phyloP scores from a whole-genome alignment of 2,113 vertebrate genomes.

The Rattus rattus region DNA sequence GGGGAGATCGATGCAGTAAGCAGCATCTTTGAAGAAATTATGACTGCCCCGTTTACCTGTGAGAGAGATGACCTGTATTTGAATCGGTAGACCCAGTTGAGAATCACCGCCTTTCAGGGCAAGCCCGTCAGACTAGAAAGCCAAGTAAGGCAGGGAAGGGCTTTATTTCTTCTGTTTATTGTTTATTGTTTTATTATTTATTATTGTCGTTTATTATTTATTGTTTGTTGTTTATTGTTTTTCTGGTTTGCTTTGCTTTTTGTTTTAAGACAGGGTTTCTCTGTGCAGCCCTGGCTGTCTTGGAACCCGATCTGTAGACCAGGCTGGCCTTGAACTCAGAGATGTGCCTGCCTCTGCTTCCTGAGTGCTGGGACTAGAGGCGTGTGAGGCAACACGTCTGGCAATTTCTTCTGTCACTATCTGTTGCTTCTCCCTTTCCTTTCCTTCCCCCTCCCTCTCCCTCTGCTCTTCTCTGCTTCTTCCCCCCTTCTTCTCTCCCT shows the following conservation, averaged over 20 bases:
- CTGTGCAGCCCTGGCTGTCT: neutral
- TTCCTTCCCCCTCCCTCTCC: neutral
- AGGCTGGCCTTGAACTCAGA: neutral
- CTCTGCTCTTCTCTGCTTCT: neutral
- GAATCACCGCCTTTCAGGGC: neutral
- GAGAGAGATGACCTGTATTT: too few species aligned
- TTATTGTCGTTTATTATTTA: too few species aligned
- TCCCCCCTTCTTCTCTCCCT: neutral
- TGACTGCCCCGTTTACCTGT: neutral
- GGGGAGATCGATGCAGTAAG: neutral
- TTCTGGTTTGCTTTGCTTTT: neutral
- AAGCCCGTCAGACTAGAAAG: neutral
- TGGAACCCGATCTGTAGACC: neutral
- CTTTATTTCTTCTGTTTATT: neutral
- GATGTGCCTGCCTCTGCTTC: neutral
- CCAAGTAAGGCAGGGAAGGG: neutral
- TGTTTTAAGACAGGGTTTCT: neutral
- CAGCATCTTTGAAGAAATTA: neutral
- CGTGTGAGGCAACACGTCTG: neutral
- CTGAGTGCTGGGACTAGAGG: neutral
- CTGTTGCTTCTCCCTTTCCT: neutral
- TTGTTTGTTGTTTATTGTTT: neutral
- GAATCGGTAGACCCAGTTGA: neutral
- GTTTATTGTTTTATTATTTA: neutral
- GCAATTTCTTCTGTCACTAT: neutral